Evolutionary conservation across 1,140 invertebrate species (phyloP), one percentile per base, ranked within the genome.

Genomic region (Drosophila ananassae): DNA sequence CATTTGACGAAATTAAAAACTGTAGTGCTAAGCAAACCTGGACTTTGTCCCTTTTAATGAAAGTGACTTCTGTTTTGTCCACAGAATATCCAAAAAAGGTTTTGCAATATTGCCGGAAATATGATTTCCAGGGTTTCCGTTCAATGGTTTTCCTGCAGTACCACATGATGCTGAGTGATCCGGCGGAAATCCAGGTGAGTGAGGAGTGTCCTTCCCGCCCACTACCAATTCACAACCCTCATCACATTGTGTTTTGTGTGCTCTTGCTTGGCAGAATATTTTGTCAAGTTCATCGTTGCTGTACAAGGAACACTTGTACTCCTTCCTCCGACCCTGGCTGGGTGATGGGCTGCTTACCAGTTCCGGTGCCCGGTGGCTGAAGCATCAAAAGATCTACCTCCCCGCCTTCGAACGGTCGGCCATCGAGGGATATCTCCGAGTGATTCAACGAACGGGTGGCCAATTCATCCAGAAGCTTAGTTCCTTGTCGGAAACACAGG

Each of bases 371-470:
- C 77, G 90, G 12, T 92, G 92, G 92, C 74, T 90, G 1, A 90
- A 91, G 61, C 91, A 90, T 47, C 90, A 92, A 55, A 90, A 91
- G 73, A 52, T 92, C 4, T 90, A 92, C 52, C 53, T 74, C 51
- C 92, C 92, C 24, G 89, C 92, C 25, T 92, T 92, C 46, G 91
- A 92, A 48, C 79, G 89, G 2, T 48, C 79, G 17, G 82, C 91
- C 61, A 81, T 92, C 24, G 90, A 91, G 24, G 83, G 77, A 39
- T 92, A 84, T 60, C 77, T 89, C 67, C 85, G 77, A 32, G 90
- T 87, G 50, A 90, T 89, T 39, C 77, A 82, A 30, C 73, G 60
- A 39, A 79, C 72, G 6, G 75, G 77, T 21, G 64, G 53, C 6
- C 76, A 77, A 50, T 91, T 92, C 17, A 55, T 91, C 2, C 41